Percentiles rank a stretch among this genome's conserved stretches.
Evolutionary conservation across 37 sponge, comb jelly and placozoan species (phyloP).

Genomic region (Ephydatia muelleri): DNA sequence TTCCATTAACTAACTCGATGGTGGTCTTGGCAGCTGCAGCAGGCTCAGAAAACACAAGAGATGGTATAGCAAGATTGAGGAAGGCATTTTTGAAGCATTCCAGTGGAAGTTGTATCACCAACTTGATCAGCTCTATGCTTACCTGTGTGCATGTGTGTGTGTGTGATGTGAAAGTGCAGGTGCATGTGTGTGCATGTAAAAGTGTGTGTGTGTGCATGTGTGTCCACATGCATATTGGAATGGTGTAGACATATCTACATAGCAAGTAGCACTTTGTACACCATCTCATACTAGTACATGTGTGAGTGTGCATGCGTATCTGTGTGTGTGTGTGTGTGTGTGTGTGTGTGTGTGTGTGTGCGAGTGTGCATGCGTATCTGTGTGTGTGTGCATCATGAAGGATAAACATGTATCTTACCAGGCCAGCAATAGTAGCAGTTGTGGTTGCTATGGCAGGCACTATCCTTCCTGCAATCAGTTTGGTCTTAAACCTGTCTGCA

Average conservation of each 20-base stretch:
- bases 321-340: too few relatives aligned
- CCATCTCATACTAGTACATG: too few relatives aligned
- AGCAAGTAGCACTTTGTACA: too few relatives aligned
- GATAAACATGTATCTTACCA: conserved; percentile 64
- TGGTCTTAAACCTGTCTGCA: conserved; percentile 89
- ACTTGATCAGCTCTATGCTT: conserved; percentile 91
- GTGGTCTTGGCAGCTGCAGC: conserved; percentile 70
- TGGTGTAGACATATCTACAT: too few relatives aligned
- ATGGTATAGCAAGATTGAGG: conserved; percentile 90
- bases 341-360: too few relatives aligned
- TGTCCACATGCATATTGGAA: too few relatives aligned
- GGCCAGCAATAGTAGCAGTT: conserved; percentile 96
- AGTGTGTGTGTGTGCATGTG: too few relatives aligned
- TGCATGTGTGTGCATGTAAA: too few relatives aligned
- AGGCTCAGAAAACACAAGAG: conserved; percentile 90
- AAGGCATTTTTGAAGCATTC: conserved; percentile 85
- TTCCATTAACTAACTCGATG: conserved; percentile 49
- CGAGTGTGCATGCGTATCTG: too few relatives aligned
- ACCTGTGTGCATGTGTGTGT: conserved; percentile 64
- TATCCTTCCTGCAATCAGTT: conserved; percentile 96
- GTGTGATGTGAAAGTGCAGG: too few relatives aligned
- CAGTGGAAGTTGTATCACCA: conserved; percentile 67
- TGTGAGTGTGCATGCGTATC: too few relatives aligned
- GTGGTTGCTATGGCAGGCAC: conserved; percentile 99
- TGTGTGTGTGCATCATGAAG: too few relatives aligned